These are phyloP conservation scores for Trialeurodes vaporariorum DNA, from an alignment of 1,140 invertebrate species.

Conservation along the genomic window DNA sequence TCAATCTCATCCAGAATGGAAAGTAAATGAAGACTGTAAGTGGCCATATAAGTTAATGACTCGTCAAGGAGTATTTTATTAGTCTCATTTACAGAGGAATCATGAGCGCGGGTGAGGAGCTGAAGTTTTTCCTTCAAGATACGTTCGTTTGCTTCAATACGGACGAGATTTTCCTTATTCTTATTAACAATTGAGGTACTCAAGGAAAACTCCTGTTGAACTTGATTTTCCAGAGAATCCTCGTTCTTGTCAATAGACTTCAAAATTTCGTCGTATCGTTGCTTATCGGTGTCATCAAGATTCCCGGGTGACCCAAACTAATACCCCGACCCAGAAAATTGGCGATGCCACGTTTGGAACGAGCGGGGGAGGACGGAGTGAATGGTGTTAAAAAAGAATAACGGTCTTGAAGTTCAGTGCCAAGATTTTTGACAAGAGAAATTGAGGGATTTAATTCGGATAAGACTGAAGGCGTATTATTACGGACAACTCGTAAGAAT, in stretches of 20 bases:
- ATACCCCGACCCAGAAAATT: neutral
- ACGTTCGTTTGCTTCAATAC: slow-evolving; percentile 6
- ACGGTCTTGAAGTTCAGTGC: too few relatives aligned
- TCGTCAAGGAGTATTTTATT: neutral
- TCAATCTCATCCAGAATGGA: slow-evolving; percentile 2
- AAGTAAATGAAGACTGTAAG: neutral
- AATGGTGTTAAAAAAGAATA: too few relatives aligned
- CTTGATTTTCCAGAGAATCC: neutral
- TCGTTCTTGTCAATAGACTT: neutral
- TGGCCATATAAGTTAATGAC: neutral
- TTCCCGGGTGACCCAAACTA: slow-evolving; percentile 3
- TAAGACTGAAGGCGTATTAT: too few relatives aligned
- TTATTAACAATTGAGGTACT: neutral
- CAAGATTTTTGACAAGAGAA: too few relatives aligned
- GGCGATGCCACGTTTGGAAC: too few relatives aligned
- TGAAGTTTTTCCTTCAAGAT: neutral
- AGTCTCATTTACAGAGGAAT: neutral
- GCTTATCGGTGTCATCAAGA: neutral
- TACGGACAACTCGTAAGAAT: too few relatives aligned
- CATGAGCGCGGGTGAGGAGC: neutral
- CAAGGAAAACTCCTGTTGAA: neutral
- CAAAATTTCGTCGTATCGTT: neutral
- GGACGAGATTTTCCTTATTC: neutral
- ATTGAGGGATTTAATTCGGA: too few relatives aligned
- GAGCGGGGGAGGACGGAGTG: too few relatives aligned